A percentile compares a stretch with the other conserved stretches of the same genome.
phyloP scores from a whole-genome alignment of 2,797 vertebrate species.

The Smutsia gigantea region DNA sequence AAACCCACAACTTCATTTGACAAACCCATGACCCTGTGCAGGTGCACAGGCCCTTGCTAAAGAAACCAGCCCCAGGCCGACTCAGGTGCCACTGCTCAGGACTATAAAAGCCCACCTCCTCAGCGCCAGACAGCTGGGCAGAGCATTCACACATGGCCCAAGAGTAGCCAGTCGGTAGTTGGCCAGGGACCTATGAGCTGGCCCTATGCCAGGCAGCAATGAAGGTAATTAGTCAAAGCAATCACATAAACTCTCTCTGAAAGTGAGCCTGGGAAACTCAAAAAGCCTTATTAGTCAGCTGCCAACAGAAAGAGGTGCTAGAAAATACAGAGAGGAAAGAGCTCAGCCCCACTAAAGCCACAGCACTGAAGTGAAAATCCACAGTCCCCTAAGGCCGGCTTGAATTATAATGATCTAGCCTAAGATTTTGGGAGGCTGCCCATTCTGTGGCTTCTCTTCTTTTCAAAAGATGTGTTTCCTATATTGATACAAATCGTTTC shows the following conservation, averaged over 20 bases:
- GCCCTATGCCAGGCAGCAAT: not conserved
- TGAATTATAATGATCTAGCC: not conserved
- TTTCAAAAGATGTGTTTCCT: not conserved
- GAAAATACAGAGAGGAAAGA: not conserved
- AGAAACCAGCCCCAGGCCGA: not conserved
- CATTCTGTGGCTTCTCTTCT: not conserved
- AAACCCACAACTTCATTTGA: not conserved
- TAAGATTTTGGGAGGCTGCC: not conserved
- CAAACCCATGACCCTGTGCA: not conserved
- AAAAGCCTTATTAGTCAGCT: not conserved
- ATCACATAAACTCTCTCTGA: not conserved
- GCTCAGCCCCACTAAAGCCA: not conserved
- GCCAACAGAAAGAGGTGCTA: not conserved
- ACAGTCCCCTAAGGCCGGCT: not conserved
- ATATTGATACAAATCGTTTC: not conserved
- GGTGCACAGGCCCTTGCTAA: not conserved
- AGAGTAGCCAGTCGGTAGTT: not conserved
- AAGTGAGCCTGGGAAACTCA: not conserved
- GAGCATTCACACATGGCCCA: not conserved
- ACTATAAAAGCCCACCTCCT: not conserved
- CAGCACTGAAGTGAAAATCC: not conserved
- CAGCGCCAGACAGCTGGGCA: not conserved
- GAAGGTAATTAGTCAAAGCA: not conserved
- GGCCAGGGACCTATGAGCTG: not conserved
- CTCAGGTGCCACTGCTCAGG: not conserved